Evolutionary conservation across 2,113 vertebrate genomes (phyloP).

Genomic region (Podarcis cretensis): DNA sequence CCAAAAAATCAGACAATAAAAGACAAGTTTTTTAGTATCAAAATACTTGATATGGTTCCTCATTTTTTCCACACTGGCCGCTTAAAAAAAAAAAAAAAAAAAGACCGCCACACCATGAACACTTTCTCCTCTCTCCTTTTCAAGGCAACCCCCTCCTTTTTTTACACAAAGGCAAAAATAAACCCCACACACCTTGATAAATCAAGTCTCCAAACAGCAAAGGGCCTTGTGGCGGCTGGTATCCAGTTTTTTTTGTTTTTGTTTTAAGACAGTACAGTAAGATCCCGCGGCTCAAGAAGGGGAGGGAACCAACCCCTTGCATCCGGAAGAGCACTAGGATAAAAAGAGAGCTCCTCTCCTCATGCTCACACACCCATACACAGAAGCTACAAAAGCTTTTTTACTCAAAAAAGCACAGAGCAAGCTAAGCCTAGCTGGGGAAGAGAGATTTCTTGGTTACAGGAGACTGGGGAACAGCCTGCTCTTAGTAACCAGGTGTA

Average conservation of each 20-base stretch:
- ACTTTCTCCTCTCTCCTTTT: neutral
- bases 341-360: neutral
- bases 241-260: conserved; percentile 1
- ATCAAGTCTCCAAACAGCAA: neutral
- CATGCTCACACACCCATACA: conserved; percentile 33
- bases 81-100: conserved; percentile 17
- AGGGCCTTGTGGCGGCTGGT: conserved; percentile 31
- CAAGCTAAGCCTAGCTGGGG: neutral
- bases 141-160: neutral
- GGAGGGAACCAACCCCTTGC: neutral
- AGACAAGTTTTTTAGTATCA: conserved; percentile 75
- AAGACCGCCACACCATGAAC: conserved; percentile 44
- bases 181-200: neutral
- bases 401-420: conserved; percentile 43
- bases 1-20: conserved; percentile 67
- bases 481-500: neutral
- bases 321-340: neutral
- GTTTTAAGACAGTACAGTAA: conserved; percentile 44
- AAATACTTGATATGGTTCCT: conserved; percentile 70
- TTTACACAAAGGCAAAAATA: neutral
- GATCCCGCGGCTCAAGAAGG: conserved; percentile 23
- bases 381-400: conserved; percentile 58
- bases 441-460: neutral
- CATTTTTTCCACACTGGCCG: conserved; percentile 47
- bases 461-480: neutral